Percentiles rank a stretch among this genome's conserved stretches.
These are phyloP conservation scores for Meliscaeva auricollis DNA, from an alignment of 2,888 invertebrate species.

Conservation along the genomic window DNA sequence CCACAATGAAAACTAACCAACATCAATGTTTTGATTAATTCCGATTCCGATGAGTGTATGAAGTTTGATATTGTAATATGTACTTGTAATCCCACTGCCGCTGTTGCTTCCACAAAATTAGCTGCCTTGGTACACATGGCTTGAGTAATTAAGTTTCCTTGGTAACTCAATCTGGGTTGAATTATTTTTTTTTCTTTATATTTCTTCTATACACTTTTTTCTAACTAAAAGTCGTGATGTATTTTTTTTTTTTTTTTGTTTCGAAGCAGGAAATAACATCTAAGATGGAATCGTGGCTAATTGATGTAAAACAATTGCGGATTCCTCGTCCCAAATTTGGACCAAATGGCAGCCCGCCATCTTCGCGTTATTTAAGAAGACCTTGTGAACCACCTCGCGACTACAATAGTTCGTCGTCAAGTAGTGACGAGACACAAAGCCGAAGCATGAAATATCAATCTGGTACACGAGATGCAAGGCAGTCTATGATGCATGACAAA, in stretches of 20 bases:
- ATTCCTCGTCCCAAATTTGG: slow-evolving; percentile 93
- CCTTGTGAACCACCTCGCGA: slow-evolving; percentile 92
- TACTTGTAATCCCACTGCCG: not conserved
- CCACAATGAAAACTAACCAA: not conserved
- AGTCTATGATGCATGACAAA: slow-evolving; percentile 90
- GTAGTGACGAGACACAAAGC: slow-evolving; percentile 77
- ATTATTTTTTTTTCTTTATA: slow-evolving; percentile 3
- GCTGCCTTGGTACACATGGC: not conserved
- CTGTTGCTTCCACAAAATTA: slow-evolving; percentile 7
- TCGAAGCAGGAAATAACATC: slow-evolving; percentile 14
- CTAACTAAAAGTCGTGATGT: not conserved
- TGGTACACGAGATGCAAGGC: slow-evolving; percentile 90
- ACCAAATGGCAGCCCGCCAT: slow-evolving; percentile 83
- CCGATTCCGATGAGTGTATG: not conserved
- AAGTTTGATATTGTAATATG: slow-evolving; percentile 2
- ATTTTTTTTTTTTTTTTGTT: slow-evolving; percentile 17
- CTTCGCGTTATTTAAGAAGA: slow-evolving; percentile 81
- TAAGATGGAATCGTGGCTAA: slow-evolving; percentile 93
- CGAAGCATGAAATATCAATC: slow-evolving; percentile 86
- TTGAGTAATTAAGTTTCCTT: not conserved
- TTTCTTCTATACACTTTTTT: slow-evolving; percentile 15
- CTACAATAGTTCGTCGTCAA: slow-evolving; percentile 87
- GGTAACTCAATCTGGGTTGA: slow-evolving; percentile 3
- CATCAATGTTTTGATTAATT: not conserved
- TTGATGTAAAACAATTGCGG: slow-evolving; percentile 92